A percentile compares a stretch with the other conserved stretches of the same genome.
Conservation (phyloP, 2,888 invertebrate species). For the Pantelozetes paolii region DNA sequence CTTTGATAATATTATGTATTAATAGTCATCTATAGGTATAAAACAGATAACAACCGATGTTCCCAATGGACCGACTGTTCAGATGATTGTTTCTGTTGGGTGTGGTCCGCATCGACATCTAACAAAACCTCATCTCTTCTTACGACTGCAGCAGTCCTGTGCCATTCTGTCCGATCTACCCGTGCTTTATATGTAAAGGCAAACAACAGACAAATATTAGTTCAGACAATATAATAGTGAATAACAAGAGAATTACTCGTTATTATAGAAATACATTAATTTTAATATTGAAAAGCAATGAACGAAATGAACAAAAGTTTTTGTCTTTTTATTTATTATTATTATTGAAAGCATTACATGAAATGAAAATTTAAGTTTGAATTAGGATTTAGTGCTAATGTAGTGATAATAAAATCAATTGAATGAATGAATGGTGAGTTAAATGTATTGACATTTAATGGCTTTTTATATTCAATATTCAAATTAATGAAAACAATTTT, state of each 20-base stretch:
- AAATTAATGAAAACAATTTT: background rate
- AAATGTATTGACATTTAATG: background rate
- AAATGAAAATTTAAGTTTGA: slow-evolving; percentile 3
- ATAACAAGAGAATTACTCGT: background rate
- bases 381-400: background rate
- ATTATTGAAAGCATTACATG: slow-evolving; percentile 18
- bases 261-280: slow-evolving; percentile 4
- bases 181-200: background rate
- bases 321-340: background rate
- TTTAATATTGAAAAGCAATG: slow-evolving; percentile 12
- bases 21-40: slow-evolving; percentile 23
- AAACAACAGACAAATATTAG: background rate
- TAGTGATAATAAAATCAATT: background rate
- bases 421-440: too few species aligned
- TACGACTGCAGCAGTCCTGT: background rate
- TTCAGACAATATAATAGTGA: background rate
- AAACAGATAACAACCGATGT: background rate
- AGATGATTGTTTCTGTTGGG: slow-evolving; percentile 9
- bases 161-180: background rate
- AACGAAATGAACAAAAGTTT: slow-evolving; percentile 2
- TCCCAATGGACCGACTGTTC: slow-evolving; percentile 29
- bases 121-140: slow-evolving; percentile 32
- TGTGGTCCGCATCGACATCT: slow-evolving; percentile 26
- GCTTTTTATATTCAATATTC: background rate
- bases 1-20: background rate